Evolutionary conservation across 2,888 invertebrate genomes (phyloP).

Genomic region (Coremacera marginata): DNA sequence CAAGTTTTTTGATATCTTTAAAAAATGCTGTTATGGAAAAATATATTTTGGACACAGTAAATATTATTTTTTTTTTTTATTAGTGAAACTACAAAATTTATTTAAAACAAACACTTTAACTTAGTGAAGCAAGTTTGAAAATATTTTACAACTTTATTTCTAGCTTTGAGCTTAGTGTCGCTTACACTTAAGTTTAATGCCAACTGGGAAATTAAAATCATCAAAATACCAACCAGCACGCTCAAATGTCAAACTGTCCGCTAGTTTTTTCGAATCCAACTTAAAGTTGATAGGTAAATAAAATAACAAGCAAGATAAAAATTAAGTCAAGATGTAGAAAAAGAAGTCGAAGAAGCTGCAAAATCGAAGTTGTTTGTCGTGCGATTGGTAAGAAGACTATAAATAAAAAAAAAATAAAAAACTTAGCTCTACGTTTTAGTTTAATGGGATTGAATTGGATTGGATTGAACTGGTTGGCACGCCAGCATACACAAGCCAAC

Average conservation of each 20-base stretch:
- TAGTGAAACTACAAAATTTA: too few relatives aligned
- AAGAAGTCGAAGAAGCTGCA: not conserved
- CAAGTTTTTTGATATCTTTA: too few relatives aligned
- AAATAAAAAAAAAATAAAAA: not conserved
- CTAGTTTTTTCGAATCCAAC: not conserved
- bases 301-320: too few relatives aligned
- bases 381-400: not conserved
- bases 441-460: not conserved
- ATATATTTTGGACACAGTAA: too few relatives aligned
- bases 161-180: not conserved
- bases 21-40: too few relatives aligned
- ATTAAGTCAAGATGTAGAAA: not conserved
- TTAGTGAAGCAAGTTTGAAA: not conserved
- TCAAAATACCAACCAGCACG: too few relatives aligned
- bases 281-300: too few relatives aligned
- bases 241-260: conserved; percentile 4
- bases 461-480: not conserved
- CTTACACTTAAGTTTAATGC: not conserved
- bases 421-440: not conserved
- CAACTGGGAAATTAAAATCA: not conserved
- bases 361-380: conserved; percentile 7
- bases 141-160: not conserved
- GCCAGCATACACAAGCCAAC: not conserved
- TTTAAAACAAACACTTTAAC: too few relatives aligned
- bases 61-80: too few relatives aligned